phyloP scores from a whole-genome alignment of 2,797 vertebrate genomes.

The Psittacula derbiana region DNA sequence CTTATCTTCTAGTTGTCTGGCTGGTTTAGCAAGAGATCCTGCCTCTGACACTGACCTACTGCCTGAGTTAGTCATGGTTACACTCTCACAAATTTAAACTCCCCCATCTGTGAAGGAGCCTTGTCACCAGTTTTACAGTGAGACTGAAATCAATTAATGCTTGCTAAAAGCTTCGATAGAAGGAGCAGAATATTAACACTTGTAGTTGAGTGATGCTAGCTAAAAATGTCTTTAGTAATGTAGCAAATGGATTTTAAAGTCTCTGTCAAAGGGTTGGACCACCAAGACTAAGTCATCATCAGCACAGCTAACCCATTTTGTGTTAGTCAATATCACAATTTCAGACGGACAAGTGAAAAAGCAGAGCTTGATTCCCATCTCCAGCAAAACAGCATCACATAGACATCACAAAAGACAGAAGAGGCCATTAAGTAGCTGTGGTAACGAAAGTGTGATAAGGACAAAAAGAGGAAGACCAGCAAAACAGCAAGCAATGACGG shows the following conservation, averaged over 20 bases:
- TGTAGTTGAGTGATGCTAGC: not conserved
- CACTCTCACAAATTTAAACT: slow-evolving; percentile 50
- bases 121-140: slow-evolving; percentile 30
- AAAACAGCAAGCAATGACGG: not conserved
- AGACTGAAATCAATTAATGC: slow-evolving; percentile 54
- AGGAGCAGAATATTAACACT: slow-evolving; percentile 41
- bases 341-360: not conserved
- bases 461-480: slow-evolving; percentile 7
- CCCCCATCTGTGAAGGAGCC: slow-evolving; percentile 46
- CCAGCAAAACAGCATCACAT: not conserved
- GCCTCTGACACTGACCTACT: slow-evolving; percentile 48
- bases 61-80: slow-evolving; percentile 47
- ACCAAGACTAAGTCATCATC: not conserved
- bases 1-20: slow-evolving; percentile 24
- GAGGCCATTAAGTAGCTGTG: not conserved
- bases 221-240: slow-evolving; percentile 27
- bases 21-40: slow-evolving; percentile 34
- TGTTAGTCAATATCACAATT: not conserved
- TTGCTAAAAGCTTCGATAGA: slow-evolving; percentile 15
- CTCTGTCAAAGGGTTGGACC: not conserved
- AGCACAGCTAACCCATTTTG: not conserved
- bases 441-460: not conserved
- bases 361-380: not conserved
- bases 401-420: not conserved
- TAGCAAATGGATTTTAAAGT: slow-evolving; percentile 12